Base-by-base conservation (phyloP, 2,888 invertebrate species). In the Diploptera punctata region DNA sequence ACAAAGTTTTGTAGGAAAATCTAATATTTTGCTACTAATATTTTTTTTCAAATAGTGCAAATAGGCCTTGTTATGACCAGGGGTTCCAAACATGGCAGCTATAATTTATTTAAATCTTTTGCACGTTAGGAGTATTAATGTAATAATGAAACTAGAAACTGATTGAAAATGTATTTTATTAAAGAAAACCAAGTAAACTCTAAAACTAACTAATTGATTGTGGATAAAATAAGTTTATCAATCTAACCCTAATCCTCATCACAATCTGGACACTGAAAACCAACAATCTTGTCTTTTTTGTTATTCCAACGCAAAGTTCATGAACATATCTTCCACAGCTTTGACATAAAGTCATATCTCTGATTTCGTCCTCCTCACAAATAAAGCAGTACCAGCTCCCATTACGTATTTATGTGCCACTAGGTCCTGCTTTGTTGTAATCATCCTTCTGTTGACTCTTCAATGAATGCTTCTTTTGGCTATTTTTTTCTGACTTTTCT, bases 381-480 rank as follows among this genome's bases (percentile, higher is more conserved):
- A 57, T 26, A 57, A 57, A 62, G 38, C 62, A 62, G 62, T 62
- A 62, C 62, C 33, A 33, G 62, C 43, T 62, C 38, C 10, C 33
- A 0, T 62, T 62, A 1, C 16, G 43, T 16, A 33, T 33, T 62
- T 62, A 38, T 31, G 33, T 62, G 4, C 62, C 62, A 61, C 29
- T 61, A 31, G 61, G 26, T 61, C 61, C 61, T 24, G 61, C 7
- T 33, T 33, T 33, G 5, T 33, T 33, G 5, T 33, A 7, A 24
- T 61, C 61, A 10, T n/a, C n/a, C n/a, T 26, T 61, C 61, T 31
- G 29, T 24, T 61, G 16, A 61, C n/a, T 13, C 26, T 61, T 61
- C 24, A 61, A 61, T 26, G 16, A 18, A 13, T 2, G 61, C 61
- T 62, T 18, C 38, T 31, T 62, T 62, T 7, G 13, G 1, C 38